Evolutionary conservation across 2,888 invertebrate genomes (phyloP), one percentile per base, ranked within the genome.

Genomic region (Tenthredo notha): DNA sequence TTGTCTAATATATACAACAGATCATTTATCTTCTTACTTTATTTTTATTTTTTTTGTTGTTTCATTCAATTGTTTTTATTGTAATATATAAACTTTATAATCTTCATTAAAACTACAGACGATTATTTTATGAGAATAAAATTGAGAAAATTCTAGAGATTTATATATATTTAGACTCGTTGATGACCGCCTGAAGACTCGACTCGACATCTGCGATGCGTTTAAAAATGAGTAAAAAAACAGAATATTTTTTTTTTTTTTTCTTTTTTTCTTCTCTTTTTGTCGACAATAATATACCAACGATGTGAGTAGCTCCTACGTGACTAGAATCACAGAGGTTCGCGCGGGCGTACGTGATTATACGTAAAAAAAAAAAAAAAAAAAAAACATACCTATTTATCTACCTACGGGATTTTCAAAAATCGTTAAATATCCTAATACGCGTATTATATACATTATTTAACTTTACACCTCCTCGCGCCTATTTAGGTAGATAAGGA

Each of bases 321-420:
- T 80, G 80, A 80, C 80, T 80, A 80, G 80, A 80, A 80, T 61
- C 80, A 80, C 80, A 80, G 21, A 80, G 18, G 47, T 43, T 74
- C 72, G 50, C 15, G 80, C 80, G 40, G 80, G 58, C 61, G 80
- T 77, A 61, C 37, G 61, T 80, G 58, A 37, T 80, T 80, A 43
- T n/a, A 37, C 18, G 40, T 40, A 40, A 61, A 37, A 80, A 80
- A 43, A 61, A 37, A 80, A 80, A 43, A 61, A 37, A 80, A 80
- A 43, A n/a, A 61, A 37, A 80, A 80, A 43, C 43, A 43, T n/a
- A 21, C 21, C 9, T 18, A 61, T 7, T 37, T 61, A 61, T 10
- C 7, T 25, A 43, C 47, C 47, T 61, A 61, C 18, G 25, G 61
- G 61, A 25, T 61, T 61, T 61, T 25, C 0, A 25, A 61, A 61